Evolutionary conservation across 2,113 vertebrate species (phyloP), one percentile per base, ranked within the genome.

Genomic region (Megatriorchis doriae): DNA sequence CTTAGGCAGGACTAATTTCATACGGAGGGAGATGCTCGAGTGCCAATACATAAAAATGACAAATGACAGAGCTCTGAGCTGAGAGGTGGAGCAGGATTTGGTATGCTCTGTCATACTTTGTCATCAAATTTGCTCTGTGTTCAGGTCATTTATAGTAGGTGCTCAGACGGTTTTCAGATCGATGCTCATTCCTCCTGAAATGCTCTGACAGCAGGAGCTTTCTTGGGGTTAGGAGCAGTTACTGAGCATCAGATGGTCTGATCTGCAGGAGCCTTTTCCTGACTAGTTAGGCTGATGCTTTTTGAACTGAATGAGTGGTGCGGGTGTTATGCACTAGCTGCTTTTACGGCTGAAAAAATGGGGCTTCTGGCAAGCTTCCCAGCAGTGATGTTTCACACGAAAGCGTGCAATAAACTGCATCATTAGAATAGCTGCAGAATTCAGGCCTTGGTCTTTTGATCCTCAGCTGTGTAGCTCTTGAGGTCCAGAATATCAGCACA

Each of bases 331-430:
- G 0, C 84, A 32, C 52, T 0, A 8, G 52, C 56, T 93, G 65
- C 62, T 65, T 78, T 40, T 23, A 40, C 0, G 9, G 56, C 73
- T 86, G 61, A 13, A 59, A 55, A 80, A 45, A 70, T 17, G 74
- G 66, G 70, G 48, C 74, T 96, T 17, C 48, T 95, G 95, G 92
- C 84, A 85, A 47, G 34, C 31, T 25, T 72, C 84, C 87, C 94
- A 88, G 84, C 73, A 21, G 6, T 3, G 63, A 50, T 5, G 63
- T 40, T 19, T 61, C 86, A 38, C 42, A 31, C 0, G 0, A 21
- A 67, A 78, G 32, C 52, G 27, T 2, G 17, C 65, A 48, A 36
- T 42, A 53, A 82, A 29, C 42, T 21, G 55, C 5, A 9, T 20
- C 40, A 10, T 10, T 13, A 31, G 61, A 63, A 71, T 16, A 88